phyloP scores from a whole-genome alignment of 2,797 vertebrate species.

The Macropus fuliginosus region DNA sequence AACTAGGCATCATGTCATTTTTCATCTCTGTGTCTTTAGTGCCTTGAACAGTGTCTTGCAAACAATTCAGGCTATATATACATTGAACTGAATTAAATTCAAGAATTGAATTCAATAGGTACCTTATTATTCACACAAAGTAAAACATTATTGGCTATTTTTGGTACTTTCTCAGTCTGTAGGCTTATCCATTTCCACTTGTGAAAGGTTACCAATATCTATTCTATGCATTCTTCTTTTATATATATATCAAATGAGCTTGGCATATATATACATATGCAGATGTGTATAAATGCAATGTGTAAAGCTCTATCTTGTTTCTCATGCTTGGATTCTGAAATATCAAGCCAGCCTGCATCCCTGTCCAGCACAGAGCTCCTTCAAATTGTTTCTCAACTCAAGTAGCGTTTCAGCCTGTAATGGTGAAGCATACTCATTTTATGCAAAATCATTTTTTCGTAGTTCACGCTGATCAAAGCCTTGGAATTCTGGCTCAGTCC shows the following conservation, averaged over 20 bases:
- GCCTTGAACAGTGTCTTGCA: not conserved
- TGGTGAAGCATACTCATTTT: not conserved
- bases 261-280: not conserved
- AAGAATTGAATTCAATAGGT: not conserved
- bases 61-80: not conserved
- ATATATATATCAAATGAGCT: not conserved
- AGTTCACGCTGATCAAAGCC: not conserved
- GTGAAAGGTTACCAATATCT: not conserved
- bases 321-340: not conserved
- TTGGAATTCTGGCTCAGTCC: not conserved
- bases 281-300: not conserved
- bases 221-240: not conserved
- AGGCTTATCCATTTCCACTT: not conserved
- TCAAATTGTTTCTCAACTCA: not conserved
- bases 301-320: not conserved
- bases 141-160: not conserved
- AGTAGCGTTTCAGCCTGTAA: not conserved
- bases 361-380: not conserved
- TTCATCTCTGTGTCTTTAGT: not conserved
- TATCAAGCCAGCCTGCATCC: too few species aligned
- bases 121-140: not conserved
- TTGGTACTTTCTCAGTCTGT: not conserved
- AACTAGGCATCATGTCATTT: not conserved
- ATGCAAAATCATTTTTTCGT: not conserved
- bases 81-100: not conserved